A percentile compares a stretch with the other conserved stretches of the same genome.
phyloP scores from a whole-genome alignment of 1,140 invertebrate species.

The Spodoptera frugiperda region DNA sequence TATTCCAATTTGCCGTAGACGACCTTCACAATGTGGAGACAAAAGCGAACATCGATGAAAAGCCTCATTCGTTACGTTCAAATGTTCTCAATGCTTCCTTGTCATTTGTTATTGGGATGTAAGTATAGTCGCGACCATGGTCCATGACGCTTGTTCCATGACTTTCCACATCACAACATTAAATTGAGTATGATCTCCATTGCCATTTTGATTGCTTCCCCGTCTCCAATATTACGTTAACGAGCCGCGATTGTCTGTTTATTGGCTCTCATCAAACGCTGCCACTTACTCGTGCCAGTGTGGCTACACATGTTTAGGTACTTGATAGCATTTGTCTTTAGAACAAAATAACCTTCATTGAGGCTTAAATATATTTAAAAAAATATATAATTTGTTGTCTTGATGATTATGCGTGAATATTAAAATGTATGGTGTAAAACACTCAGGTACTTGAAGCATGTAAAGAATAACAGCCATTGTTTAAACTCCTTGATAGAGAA shows the following conservation, averaged over 20 bases:
- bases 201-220: slow-evolving; percentile 36
- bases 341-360: slow-evolving; percentile 4
- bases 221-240: slow-evolving; percentile 38
- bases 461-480: too few relatives aligned
- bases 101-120: slow-evolving; percentile 6
- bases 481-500: too few relatives aligned
- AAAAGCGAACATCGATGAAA: slow-evolving; percentile 5
- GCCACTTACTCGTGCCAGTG: slow-evolving; percentile 16
- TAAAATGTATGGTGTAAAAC: too few relatives aligned
- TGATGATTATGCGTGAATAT: not conserved
- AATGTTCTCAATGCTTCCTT: slow-evolving; percentile 36
- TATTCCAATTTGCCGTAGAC: not conserved
- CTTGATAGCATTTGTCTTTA: not conserved
- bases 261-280: slow-evolving; percentile 35
- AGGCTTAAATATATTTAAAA: not conserved
- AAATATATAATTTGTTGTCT: not conserved
- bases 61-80: slow-evolving; percentile 11
- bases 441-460: too few relatives aligned
- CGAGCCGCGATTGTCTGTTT: slow-evolving; percentile 43
- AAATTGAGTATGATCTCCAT: slow-evolving; percentile 1
- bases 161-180: slow-evolving; percentile 5
- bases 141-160: slow-evolving; percentile 1
- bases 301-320: slow-evolving; percentile 11
- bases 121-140: slow-evolving; percentile 5
- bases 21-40: slow-evolving; percentile 20